Percentiles rank a stretch among this genome's conserved stretches.
Conservation (phyloP, 2,113 vertebrate species). For the Heptranchias perlo region DNA sequence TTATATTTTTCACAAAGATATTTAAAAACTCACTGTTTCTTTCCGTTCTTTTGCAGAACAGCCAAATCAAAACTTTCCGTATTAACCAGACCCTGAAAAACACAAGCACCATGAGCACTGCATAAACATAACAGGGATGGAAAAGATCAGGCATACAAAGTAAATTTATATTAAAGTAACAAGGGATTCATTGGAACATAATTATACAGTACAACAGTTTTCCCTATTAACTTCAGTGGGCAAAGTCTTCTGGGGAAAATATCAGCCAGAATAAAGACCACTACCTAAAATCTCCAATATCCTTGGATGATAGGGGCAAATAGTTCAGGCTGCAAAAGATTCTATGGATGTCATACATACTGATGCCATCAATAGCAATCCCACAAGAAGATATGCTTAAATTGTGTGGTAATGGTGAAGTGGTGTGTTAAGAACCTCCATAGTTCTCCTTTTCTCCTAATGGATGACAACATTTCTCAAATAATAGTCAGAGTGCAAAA, state of each 20-base stretch:
- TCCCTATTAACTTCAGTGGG: neutral
- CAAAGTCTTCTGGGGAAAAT: neutral
- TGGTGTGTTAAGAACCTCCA: neutral
- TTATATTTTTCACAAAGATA: neutral
- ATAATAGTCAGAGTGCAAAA: neutral
- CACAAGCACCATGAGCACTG: neutral
- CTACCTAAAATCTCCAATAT: neutral
- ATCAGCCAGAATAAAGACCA: neutral
- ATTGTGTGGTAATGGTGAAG: neutral
- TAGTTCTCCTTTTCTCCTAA: neutral
- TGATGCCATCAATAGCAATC: neutral
- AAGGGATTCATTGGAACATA: neutral
- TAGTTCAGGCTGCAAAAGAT: neutral
- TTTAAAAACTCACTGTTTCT: conserved; percentile 79
- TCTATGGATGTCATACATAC: neutral
- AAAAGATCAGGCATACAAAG: neutral
- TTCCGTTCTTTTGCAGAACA: conserved; percentile 85
- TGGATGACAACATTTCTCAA: neutral
- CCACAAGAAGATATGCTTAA: neutral
- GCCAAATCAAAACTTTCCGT: conserved; percentile 79
- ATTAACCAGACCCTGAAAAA: conserved; percentile 78
- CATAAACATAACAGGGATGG: neutral
- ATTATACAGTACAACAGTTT: neutral
- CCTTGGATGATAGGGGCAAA: neutral
- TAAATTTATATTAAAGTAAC: neutral